Percentiles rank a stretch among this genome's conserved stretches.
Evolutionary conservation across 2,888 invertebrate genomes (phyloP).

Genomic region (Scaptomyza caliginosa): DNA sequence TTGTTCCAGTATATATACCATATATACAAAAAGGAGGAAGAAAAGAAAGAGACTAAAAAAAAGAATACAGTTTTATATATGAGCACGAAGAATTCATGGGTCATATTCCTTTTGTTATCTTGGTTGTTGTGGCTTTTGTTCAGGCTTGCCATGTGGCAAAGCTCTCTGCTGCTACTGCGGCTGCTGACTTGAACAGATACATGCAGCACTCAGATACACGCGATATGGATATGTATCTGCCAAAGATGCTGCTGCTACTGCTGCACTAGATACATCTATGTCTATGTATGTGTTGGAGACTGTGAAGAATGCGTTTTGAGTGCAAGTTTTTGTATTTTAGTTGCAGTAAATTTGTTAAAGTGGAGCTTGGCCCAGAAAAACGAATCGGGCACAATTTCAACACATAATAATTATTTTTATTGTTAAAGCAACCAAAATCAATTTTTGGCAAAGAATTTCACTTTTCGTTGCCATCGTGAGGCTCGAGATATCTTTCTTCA

Average conservation of each 20-base stretch:
- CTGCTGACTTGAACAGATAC: constrained; percentile 61
- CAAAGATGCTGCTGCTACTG: constrained; percentile 46
- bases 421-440: neutral
- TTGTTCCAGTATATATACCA: constrained; percentile 59
- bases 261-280: constrained; percentile 28
- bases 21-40: constrained; percentile 15
- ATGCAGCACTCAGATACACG: constrained; percentile 49
- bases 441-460: neutral
- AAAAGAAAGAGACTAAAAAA: constrained; percentile 5
- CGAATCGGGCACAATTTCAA: neutral
- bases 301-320: constrained; percentile 35
- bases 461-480: neutral
- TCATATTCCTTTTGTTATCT: constrained; percentile 62
- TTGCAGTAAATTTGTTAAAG: constrained; percentile 27
- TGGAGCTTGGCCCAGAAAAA: constrained; percentile 2
- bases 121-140: constrained; percentile 67
- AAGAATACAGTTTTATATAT: constrained; percentile 53
- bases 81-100: constrained; percentile 61
- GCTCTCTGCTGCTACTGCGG: constrained; percentile 36
- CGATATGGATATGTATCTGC: constrained; percentile 61
- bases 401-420: neutral
- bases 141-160: constrained; percentile 36
- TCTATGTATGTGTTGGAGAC: constrained; percentile 19
- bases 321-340: constrained; percentile 34
- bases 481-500: neutral